phyloP scores from a whole-genome alignment of 2,888 invertebrate species.

The Galerucella pusilla region DNA sequence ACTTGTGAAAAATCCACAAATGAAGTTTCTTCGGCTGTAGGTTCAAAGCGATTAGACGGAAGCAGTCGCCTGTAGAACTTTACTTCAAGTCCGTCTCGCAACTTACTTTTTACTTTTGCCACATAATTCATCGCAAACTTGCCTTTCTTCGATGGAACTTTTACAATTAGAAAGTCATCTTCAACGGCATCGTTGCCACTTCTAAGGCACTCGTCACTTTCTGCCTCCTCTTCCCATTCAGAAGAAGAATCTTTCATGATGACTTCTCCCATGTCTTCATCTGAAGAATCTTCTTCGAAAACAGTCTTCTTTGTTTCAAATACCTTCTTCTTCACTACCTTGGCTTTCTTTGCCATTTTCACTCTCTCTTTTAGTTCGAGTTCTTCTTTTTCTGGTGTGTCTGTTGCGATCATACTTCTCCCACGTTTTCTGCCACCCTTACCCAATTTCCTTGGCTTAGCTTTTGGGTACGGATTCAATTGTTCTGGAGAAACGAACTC shows the following conservation, averaged over 20 bases:
- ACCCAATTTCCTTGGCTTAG: slow-evolving; percentile 23
- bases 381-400: slow-evolving; percentile 27
- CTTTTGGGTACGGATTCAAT: slow-evolving; percentile 18
- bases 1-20: slow-evolving; percentile 26
- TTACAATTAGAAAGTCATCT: slow-evolving; percentile 2
- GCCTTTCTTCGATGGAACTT: slow-evolving; percentile 8
- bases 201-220: slow-evolving; percentile 22
- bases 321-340: slow-evolving; percentile 5
- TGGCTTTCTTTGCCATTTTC: slow-evolving; percentile 25
- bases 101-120: neutral
- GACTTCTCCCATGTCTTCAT: slow-evolving; percentile 9
- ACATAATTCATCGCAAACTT: slow-evolving; percentile 15
- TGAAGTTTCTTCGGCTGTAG: slow-evolving; percentile 9
- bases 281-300: neutral
- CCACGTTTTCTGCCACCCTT: slow-evolving; percentile 18
- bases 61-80: slow-evolving; percentile 9
- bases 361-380: slow-evolving; percentile 21
- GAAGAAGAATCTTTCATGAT: slow-evolving; percentile 21
- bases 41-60: slow-evolving; percentile 23
- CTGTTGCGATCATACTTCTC: neutral
- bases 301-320: slow-evolving; percentile 19
- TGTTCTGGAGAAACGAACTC: slow-evolving; percentile 11
- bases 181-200: slow-evolving; percentile 24
- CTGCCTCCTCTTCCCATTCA: slow-evolving; percentile 23
- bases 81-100: slow-evolving; percentile 10